phyloP scores from a whole-genome alignment of 2,888 invertebrate genomes.

The Meloe dianella region DNA sequence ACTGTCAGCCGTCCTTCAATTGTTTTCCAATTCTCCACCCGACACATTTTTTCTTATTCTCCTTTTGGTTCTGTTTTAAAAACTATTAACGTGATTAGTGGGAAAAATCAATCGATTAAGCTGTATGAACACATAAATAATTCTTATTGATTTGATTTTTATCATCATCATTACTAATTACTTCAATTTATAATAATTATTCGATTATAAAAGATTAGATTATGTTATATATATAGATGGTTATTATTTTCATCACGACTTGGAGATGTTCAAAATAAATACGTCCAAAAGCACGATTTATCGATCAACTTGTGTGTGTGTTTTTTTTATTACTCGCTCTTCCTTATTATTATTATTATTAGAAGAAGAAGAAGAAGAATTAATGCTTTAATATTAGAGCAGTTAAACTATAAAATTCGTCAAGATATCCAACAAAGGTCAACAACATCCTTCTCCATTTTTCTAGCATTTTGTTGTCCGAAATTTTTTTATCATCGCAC shows the following conservation, averaged over 20 bases:
- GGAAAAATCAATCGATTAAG: constrained; percentile 7
- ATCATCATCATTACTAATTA: constrained; percentile 29
- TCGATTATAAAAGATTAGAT: constrained; percentile 24
- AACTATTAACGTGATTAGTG: background rate
- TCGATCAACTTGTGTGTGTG: constrained; percentile 22
- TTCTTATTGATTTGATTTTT: constrained; percentile 19
- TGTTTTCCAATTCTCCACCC: constrained; percentile 9
- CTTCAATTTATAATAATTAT: constrained; percentile 33
- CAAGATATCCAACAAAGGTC: constrained; percentile 21
- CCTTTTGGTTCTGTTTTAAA: background rate
- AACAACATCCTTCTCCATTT: constrained; percentile 22
- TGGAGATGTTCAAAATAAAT: constrained; percentile 36
- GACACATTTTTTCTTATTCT: background rate
- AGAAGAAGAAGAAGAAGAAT: constrained; percentile 17
- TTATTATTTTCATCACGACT: constrained; percentile 42
- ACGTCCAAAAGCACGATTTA: constrained; percentile 32
- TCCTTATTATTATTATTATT: constrained; percentile 19
- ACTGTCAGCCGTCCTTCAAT: background rate
- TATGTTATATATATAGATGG: constrained; percentile 31
- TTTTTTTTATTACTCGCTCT: constrained; percentile 16
- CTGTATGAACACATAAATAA: constrained; percentile 20
- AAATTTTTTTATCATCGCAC: constrained; percentile 39
- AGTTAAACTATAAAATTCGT: constrained; percentile 22
- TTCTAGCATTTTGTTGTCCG: constrained; percentile 26
- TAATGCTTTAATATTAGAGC: constrained; percentile 18